Percentiles rank a stretch among this genome's conserved stretches.
Conservation (phyloP, 2,888 invertebrate genomes). For the Xylota sylvarum region DNA sequence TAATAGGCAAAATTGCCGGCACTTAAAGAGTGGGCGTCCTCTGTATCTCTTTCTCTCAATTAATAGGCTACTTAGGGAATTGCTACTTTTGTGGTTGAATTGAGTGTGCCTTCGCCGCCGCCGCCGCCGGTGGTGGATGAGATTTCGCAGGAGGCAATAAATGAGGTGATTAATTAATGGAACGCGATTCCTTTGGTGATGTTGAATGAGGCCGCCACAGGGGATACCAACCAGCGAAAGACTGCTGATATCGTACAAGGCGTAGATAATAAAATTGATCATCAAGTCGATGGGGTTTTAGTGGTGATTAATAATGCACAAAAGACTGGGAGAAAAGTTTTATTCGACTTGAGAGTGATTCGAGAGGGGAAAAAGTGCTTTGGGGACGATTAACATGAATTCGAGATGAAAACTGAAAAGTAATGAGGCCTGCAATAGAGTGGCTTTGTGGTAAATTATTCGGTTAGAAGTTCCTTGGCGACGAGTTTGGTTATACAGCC, state of each 20-base stretch:
- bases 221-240: conserved; percentile 11
- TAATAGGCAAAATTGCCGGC: conserved; percentile 62
- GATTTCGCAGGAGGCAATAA: conserved; percentile 60
- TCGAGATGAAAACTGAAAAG: conserved; percentile 76
- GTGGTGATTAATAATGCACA: conserved; percentile 73
- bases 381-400: conserved; percentile 74
- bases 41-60: conserved; percentile 48
- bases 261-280: conserved; percentile 71
- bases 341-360: background rate
- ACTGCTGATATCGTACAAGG: conserved; percentile 34
- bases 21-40: conserved; percentile 44
- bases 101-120: background rate
- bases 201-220: background rate
- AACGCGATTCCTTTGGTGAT: conserved; percentile 51
- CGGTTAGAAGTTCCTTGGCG: conserved; percentile 41
- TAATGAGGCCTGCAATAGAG: conserved; percentile 64
- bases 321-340: conserved; percentile 59
- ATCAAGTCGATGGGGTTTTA: conserved; percentile 61
- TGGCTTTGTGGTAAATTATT: conserved; percentile 63
- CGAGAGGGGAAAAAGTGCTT: conserved; percentile 51
- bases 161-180: conserved; percentile 76
- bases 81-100: conserved; percentile 70
- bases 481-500: conserved; percentile 42
- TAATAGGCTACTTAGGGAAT: conserved; percentile 73
- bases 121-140: conserved; percentile 44